These are phyloP conservation scores for Drosophila seclusa DNA, from an alignment of 2,888 invertebrate genomes.

Conservation along the genomic window DNA sequence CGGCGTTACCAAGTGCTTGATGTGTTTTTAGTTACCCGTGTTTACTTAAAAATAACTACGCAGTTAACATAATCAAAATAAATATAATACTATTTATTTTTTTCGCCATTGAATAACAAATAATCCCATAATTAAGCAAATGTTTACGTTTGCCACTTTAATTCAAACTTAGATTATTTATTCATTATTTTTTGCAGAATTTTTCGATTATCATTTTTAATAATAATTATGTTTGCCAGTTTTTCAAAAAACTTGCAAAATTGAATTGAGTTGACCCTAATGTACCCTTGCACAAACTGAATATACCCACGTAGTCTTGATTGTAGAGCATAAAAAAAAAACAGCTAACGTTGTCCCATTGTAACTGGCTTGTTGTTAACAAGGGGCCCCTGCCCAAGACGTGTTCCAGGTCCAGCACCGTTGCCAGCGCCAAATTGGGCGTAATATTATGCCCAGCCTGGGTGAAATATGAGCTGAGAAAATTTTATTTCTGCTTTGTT, in stretches of 20 bases:
- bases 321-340: constrained; percentile 41
- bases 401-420: constrained; percentile 62
- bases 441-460: constrained; percentile 72
- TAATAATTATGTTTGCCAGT: not conserved
- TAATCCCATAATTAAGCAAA: not conserved
- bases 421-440: constrained; percentile 77
- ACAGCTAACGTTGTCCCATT: constrained; percentile 71
- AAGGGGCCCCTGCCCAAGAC: constrained; percentile 71
- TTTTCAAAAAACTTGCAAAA: not conserved
- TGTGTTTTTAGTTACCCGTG: too few species aligned
- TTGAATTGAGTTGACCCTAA: constrained; percentile 18
- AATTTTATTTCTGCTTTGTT: constrained; percentile 74
- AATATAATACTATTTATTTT: not conserved
- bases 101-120: not conserved
- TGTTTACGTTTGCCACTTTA: not conserved
- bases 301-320: constrained; percentile 6
- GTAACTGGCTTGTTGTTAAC: constrained; percentile 74
- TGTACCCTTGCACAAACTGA: not conserved
- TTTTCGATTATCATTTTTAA: not conserved
- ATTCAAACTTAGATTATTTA: not conserved
- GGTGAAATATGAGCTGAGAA: constrained; percentile 80
- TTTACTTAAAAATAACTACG: too few species aligned
- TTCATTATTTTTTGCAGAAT: not conserved
- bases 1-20: too few species aligned
- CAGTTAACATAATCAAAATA: not conserved